These are phyloP conservation scores for Steatornis caripensis DNA, from an alignment of 2,113 vertebrate genomes.

Conservation along the genomic window DNA sequence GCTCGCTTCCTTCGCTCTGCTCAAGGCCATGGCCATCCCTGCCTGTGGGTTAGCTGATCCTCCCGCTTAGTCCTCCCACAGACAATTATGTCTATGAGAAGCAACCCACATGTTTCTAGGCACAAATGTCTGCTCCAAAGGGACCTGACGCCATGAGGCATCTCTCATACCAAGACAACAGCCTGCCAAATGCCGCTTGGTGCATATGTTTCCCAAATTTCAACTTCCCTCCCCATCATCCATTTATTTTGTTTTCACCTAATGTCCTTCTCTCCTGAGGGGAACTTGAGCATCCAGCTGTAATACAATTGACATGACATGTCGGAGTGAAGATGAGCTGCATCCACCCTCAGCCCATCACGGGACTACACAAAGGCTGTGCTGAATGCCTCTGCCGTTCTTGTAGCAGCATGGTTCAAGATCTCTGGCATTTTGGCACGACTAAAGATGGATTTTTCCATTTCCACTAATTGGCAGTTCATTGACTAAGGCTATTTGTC, in stretches of 20 bases:
- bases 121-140: too few species aligned
- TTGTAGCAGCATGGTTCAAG: not conserved
- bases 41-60: not conserved
- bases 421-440: not conserved
- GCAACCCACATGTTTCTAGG: not conserved
- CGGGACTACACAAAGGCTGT: not conserved
- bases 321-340: fast-evolving
- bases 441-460: not conserved
- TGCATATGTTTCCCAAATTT: not conserved
- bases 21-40: not conserved
- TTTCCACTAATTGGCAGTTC: not conserved
- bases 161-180: not conserved
- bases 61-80: not conserved
- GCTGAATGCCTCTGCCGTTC: not conserved
- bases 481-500: not conserved
- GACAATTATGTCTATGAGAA: not conserved
- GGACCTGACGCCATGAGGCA: not conserved
- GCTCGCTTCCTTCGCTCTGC: not conserved
- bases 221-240: not conserved
- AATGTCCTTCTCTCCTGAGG: not conserved
- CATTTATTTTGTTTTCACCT: not conserved
- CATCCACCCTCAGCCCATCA: fast-evolving
- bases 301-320: fast-evolving
- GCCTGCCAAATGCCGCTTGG: not conserved
- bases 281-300: not conserved